phyloP scores from a whole-genome alignment of 2,113 vertebrate species.

The Procavia capensis region DNA sequence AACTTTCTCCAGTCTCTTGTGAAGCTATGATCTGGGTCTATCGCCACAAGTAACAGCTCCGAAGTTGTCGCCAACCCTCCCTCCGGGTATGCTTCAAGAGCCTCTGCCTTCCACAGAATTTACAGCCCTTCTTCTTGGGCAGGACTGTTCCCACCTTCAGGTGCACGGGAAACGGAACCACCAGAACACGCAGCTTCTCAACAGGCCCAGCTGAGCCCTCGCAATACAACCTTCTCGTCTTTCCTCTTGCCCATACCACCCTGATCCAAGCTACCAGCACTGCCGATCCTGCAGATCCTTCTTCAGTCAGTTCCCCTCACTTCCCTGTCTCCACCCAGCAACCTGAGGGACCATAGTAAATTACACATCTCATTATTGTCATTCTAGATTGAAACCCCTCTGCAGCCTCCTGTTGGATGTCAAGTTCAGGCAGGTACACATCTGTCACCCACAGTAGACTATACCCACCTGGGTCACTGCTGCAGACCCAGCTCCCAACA shows the following conservation, averaged over 20 bases:
- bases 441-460: fast-evolving
- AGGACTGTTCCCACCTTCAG: neutral
- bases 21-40: neutral
- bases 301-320: neutral
- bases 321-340: neutral
- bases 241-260: neutral
- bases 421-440: neutral
- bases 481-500: neutral
- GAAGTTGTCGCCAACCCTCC: neutral
- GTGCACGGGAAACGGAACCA: too few relatives aligned
- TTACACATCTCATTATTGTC: too few relatives aligned
- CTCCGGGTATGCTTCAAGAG: neutral
- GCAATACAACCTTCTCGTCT: neutral
- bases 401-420: neutral
- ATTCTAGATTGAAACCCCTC: neutral
- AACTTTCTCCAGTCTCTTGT: neutral
- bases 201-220: neutral
- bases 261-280: neutral
- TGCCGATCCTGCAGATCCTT: neutral
- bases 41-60: neutral
- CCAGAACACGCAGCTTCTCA: fast-evolving
- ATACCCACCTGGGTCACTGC: fast-evolving
- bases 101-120: fast-evolving
- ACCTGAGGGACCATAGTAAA: neutral
- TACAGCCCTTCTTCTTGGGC: neutral